Evolutionary conservation across 2,888 invertebrate genomes (phyloP), one percentile per base, ranked within the genome.

Genomic region (Conistra vaccinii): DNA sequence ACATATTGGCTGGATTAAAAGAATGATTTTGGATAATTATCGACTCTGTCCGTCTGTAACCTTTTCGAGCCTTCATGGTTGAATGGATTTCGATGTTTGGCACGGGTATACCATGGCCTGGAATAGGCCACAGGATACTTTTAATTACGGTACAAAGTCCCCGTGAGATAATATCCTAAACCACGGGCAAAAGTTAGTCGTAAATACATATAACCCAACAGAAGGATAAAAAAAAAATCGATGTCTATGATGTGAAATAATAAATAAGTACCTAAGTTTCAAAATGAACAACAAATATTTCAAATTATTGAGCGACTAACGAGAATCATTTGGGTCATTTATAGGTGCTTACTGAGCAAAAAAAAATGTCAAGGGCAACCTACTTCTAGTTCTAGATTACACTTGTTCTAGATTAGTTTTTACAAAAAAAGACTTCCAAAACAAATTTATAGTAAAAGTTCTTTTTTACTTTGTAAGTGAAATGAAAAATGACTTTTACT

Each of bases 1-100:
- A 58, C 68, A 66, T 57, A 80, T 48, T 67, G 35, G 35, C 23
- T 69, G 39, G 26, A 5, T 68, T 68, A 17, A 32, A 35, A 17
- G 1, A 51, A 55, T 48, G 3, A 3, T 58, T 69, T 51, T 20
- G 23, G 45, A 26, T 39, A 55, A 29, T 20, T 63, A 29, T 62
- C 29, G 20, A 42, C 9, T n/a, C 39, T 23, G 26, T 55, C 4
- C 39, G 60, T 35, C 17, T 17, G n/a, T 39, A 26, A 42, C 23
- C 14, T 14, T 14, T 29, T 29, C 7, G 29, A 9, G 14, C 14
- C 29, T 45, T 23, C 23, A 48, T 32, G 14, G 23, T 29, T 65
- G 53, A 17, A 51, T 6, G 32, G n/a, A 32, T 55, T 51, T 29
- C 2, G 2, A 45, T 45, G 14, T 51, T 53, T 29, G 53, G 45